Conservation (phyloP, 2,797 vertebrate species). For the Syncerus caffer region DNA sequence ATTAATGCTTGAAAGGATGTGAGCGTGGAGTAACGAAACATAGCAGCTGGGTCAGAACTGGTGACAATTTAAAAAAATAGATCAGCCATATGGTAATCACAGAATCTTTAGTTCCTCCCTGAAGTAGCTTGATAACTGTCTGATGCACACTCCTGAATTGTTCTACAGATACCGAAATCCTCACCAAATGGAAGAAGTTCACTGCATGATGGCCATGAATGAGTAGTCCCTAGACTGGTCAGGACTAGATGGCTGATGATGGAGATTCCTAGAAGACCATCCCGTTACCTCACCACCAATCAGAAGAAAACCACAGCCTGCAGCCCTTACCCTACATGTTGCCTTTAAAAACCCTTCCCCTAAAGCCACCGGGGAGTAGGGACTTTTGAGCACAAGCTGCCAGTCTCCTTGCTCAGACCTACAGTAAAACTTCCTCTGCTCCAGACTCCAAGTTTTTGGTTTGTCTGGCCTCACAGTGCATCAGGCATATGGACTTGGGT, state of each 20-base stretch:
- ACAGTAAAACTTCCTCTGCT: background rate
- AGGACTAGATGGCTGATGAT: background rate
- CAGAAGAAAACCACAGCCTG: background rate
- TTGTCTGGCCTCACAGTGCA: background rate
- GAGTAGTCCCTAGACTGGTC: background rate
- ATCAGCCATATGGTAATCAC: background rate
- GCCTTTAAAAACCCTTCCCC: background rate
- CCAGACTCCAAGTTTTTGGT: background rate
- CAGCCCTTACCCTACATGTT: background rate
- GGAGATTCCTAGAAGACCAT: background rate
- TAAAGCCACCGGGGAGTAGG: background rate
- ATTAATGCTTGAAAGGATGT: background rate
- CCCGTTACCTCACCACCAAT: background rate
- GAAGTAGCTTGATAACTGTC: background rate
- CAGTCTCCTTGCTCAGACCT: background rate
- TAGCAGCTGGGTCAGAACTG: background rate
- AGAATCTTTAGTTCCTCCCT: background rate
- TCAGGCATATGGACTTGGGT: background rate
- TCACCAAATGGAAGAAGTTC: background rate
- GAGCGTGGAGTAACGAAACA: background rate
- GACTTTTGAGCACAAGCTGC: background rate
- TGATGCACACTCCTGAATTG: background rate
- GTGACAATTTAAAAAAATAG: background rate
- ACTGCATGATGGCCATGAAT: fast-evolving
- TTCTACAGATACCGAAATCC: background rate